Evolutionary conservation across 1,140 invertebrate species (phyloP).

Genomic region (Drosophila eugracilis): DNA sequence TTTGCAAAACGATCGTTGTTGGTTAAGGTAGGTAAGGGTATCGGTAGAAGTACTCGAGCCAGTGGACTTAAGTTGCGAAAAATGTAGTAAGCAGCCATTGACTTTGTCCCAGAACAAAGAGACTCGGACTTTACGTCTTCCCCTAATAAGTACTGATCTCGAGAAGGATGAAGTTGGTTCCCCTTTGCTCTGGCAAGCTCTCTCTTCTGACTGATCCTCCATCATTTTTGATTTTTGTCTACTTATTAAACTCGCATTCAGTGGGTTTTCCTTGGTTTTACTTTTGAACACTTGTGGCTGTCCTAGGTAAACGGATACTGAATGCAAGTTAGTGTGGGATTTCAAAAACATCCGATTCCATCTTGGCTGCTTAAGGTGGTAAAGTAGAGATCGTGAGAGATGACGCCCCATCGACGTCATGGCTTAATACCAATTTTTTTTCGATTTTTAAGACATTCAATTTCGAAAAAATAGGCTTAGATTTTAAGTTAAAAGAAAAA

Average conservation of each 20-base stretch:
- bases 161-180: background rate
- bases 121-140: background rate
- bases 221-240: too few relatives aligned
- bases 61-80: background rate
- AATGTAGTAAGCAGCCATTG: background rate
- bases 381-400: background rate
- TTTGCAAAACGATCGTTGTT: slow-evolving; percentile 1
- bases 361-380: background rate
- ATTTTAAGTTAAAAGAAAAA: background rate
- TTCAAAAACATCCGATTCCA: slow-evolving; percentile 5
- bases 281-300: background rate
- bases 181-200: too few relatives aligned
- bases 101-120: slow-evolving; percentile 1
- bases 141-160: background rate
- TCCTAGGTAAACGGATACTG: background rate
- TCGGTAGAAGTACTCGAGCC: background rate
- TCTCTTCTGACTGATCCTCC: too few relatives aligned
- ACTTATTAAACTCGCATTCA: too few relatives aligned
- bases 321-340: background rate
- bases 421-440: background rate
- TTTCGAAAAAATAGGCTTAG: slow-evolving; percentile 1
- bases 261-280: background rate
- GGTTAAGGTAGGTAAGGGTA: background rate
- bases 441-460: background rate
- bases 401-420: slow-evolving; percentile 6